Conservation (phyloP, 2,888 invertebrate species). For the Clunio marinus region DNA sequence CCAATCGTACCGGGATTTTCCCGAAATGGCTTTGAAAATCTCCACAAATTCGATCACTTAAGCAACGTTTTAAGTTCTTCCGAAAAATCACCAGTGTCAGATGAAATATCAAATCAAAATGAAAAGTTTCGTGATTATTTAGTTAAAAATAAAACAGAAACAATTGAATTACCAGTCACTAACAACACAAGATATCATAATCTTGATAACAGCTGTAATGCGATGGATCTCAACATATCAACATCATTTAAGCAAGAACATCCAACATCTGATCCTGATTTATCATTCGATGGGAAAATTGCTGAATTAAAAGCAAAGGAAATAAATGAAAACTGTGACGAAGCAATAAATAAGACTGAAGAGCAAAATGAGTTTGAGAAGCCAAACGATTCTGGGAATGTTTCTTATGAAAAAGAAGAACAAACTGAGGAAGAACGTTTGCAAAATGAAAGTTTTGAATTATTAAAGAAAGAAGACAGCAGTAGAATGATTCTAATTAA, state of each 20-base stretch:
- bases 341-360: no score
- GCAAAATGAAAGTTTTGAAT: conserved; percentile 21
- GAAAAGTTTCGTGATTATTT: neutral
- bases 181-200: neutral
- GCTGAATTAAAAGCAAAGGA: conserved; percentile 41
- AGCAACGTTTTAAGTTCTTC: neutral
- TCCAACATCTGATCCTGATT: conserved; percentile 39
- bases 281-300: conserved; percentile 50
- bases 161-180: neutral
- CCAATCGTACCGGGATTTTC: conserved; percentile 27
- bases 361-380: no score
- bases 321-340: neutral
- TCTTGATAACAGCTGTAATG: conserved; percentile 29
- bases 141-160: neutral
- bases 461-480: conserved; percentile 11
- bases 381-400: no score
- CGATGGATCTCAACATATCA: conserved; percentile 30
- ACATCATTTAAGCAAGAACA: no score
- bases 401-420: no score
- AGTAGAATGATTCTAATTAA: conserved; percentile 41
- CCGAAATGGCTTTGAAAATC: neutral
- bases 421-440: neutral
- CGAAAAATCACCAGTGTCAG: neutral
- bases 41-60: conserved; percentile 24
- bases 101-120: conserved; percentile 11